These are phyloP conservation scores for Therioaphis trifolii DNA, from an alignment of 2,888 invertebrate genomes.

Conservation along the genomic window DNA sequence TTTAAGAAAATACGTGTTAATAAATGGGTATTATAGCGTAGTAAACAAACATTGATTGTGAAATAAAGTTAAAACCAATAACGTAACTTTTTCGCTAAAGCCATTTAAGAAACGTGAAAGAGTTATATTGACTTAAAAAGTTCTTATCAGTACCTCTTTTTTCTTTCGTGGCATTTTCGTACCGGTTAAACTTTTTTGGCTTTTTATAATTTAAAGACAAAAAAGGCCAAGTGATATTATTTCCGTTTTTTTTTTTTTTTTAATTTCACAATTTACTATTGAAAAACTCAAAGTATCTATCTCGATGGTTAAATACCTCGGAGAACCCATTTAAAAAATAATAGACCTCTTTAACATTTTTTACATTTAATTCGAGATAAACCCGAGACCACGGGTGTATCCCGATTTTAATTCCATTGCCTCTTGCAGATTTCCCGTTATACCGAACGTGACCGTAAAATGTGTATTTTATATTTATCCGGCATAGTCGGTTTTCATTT, in stretches of 20 bases:
- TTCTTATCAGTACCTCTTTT: constrained; percentile 25
- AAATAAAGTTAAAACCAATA: constrained; percentile 33
- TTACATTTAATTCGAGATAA: neutral
- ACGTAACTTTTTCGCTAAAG: constrained; percentile 39
- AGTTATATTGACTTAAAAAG: constrained; percentile 33
- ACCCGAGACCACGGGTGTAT: too few relatives aligned
- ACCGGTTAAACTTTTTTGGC: constrained; percentile 7
- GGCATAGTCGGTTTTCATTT: neutral
- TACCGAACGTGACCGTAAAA: neutral
- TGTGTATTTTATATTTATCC: neutral
- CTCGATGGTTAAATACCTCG: neutral
- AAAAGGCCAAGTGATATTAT: neutral
- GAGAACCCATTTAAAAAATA: neutral
- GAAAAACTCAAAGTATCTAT: neutral
- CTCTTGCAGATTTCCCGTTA: neutral
- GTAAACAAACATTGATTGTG: neutral
- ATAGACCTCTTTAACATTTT: neutral
- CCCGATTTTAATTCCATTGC: neutral
- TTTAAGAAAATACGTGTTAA: neutral
- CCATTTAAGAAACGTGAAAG: constrained; percentile 31
- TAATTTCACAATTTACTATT: neutral
- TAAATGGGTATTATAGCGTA: neutral
- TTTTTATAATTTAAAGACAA: neutral
- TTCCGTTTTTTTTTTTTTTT: neutral
- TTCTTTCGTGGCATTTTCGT: neutral